A percentile compares a stretch with the other conserved stretches of the same genome.
phyloP scores from a whole-genome alignment of 2,888 invertebrate genomes.

The Automeris io region DNA sequence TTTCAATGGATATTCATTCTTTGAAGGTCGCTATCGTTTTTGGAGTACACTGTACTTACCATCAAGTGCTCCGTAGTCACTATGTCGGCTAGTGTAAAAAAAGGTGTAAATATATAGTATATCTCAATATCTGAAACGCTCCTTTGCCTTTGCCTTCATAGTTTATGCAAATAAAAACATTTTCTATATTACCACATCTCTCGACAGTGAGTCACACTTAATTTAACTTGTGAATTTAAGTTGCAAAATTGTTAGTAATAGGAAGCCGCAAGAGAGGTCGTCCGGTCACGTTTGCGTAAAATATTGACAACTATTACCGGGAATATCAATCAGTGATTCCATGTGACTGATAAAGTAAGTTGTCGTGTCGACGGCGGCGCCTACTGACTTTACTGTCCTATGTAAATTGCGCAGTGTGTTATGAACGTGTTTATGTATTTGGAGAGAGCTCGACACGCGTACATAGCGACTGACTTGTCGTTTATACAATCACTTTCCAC shows the following conservation, averaged over 20 bases:
- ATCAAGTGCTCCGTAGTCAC: no score
- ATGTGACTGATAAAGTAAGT: slow-evolving; percentile 3
- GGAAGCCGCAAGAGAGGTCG: slow-evolving; percentile 16
- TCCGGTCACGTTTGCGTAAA: slow-evolving; percentile 47
- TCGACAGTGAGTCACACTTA: background rate
- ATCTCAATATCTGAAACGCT: no score
- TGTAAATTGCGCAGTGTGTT: slow-evolving; percentile 24
- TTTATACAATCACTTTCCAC: no score
- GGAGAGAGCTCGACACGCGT: background rate
- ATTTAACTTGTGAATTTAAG: background rate
- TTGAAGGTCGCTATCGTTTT: no score
- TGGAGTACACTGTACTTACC: no score
- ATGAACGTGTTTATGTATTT: background rate
- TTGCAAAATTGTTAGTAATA: slow-evolving; percentile 4
- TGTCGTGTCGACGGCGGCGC: slow-evolving; percentile 12
- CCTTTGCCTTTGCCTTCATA: background rate
- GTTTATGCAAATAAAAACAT: background rate
- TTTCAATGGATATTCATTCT: no score
- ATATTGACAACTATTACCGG: slow-evolving; percentile 45
- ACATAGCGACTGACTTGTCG: background rate
- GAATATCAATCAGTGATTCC: slow-evolving; percentile 34
- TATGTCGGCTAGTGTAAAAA: no score
- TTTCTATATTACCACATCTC: slow-evolving; percentile 2
- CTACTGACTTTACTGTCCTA: slow-evolving; percentile 20
- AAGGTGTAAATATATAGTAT: no score